phyloP scores from a whole-genome alignment of 2,113 vertebrate species.

The Pelecanoides urinatrix region DNA sequence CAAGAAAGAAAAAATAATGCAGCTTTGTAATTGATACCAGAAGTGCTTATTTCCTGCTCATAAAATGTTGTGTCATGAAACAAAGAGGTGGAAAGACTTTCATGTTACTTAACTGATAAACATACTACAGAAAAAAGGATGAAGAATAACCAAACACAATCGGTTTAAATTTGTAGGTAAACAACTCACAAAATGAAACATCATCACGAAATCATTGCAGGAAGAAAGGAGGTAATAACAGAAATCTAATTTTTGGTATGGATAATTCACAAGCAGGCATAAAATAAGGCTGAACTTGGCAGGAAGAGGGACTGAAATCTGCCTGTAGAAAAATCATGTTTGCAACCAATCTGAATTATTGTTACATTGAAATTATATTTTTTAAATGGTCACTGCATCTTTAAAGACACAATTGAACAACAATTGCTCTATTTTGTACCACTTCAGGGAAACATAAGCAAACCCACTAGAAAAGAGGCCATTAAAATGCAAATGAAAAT shows the following conservation, averaged over 20 bases:
- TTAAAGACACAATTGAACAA: not conserved
- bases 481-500: conserved; percentile 41
- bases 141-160: not conserved
- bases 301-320: not conserved
- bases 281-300: not conserved
- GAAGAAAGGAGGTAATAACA: not conserved
- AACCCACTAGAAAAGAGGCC: not conserved
- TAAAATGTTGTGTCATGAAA: not conserved
- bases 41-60: not conserved
- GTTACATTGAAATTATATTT: not conserved
- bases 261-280: not conserved
- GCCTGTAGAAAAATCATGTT: not conserved
- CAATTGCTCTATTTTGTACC: not conserved
- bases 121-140: not conserved
- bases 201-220: not conserved
- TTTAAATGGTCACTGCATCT: not conserved
- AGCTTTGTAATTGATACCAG: not conserved
- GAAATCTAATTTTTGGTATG: not conserved
- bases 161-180: not conserved
- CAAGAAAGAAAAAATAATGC: not conserved
- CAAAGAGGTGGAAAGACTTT: not conserved
- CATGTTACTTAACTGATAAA: not conserved
- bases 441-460: conserved; percentile 32
- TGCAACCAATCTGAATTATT: not conserved
- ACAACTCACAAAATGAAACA: not conserved